Evolutionary conservation across 1,140 invertebrate genomes (phyloP).

Genomic region (Gonatopus flavifemur): DNA sequence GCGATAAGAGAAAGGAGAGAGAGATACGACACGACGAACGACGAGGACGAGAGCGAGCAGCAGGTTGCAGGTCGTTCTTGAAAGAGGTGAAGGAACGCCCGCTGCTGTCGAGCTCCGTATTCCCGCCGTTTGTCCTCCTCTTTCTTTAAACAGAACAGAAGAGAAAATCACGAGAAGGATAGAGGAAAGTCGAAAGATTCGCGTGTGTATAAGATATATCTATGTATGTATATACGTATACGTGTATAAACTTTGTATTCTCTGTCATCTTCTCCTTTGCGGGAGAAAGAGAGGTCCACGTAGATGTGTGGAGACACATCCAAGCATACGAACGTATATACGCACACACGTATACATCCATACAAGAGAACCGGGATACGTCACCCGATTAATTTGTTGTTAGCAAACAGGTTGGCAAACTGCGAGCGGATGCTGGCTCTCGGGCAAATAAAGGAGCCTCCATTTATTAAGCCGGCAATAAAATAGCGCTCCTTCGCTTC

Average conservation of each 20-base stretch:
- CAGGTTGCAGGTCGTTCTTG: conserved; percentile 36
- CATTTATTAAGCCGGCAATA: conserved; percentile 57
- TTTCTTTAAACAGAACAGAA: conserved; percentile 15
- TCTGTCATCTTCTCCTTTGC: too few relatives aligned
- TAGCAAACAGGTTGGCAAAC: conserved; percentile 57
- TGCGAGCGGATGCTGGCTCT: conserved; percentile 50
- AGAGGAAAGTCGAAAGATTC: conserved; percentile 23
- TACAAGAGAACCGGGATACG: conserved; percentile 38
- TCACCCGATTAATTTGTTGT: conserved; percentile 57
- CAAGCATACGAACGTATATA: conserved; percentile 1
- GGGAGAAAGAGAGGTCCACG: too few relatives aligned
- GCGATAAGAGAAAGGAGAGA: neutral
- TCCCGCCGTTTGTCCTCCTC: conserved; percentile 33
- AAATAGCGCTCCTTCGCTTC: conserved; percentile 44
- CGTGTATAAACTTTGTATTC: too few relatives aligned
- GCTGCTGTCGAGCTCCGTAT: conserved; percentile 34
- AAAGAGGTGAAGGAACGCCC: conserved; percentile 42
- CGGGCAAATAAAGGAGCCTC: conserved; percentile 53
- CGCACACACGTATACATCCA: neutral
- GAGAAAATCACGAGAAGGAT: conserved; percentile 16
- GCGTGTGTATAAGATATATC: neutral
- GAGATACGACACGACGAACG: conserved; percentile 5
- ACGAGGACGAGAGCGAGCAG: conserved; percentile 26
- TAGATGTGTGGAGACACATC: neutral
- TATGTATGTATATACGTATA: conserved; percentile 6